Evolutionary conservation across 2,113 vertebrate species (phyloP).

Genomic region (Astatotilapia flaviijosephi): DNA sequence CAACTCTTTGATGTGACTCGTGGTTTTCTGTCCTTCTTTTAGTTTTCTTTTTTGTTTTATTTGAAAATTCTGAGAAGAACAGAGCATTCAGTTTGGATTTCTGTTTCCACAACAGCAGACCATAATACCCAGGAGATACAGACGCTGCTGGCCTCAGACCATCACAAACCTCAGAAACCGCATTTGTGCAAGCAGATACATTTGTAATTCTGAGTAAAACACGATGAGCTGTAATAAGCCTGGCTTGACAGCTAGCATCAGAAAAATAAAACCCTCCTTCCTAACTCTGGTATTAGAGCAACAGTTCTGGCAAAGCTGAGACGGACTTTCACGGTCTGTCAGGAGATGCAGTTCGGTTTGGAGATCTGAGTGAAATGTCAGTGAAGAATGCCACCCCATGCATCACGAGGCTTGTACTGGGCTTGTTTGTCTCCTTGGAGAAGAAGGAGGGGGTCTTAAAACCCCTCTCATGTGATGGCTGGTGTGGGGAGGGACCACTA

Average conservation of each 20-base stretch:
- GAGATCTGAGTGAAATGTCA: not conserved
- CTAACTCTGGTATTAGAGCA: not conserved
- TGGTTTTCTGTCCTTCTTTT: not conserved
- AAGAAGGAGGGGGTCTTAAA: not conserved
- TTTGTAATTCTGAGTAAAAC: not conserved
- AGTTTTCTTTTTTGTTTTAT: not conserved
- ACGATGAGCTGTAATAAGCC: not conserved
- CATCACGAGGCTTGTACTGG: not conserved
- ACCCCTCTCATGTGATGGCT: constrained; percentile 19
- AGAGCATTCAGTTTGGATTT: not conserved
- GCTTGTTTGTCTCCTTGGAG: constrained; percentile 29
- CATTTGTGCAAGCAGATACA: not conserved
- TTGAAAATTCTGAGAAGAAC: not conserved
- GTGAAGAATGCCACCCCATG: constrained; percentile 10
- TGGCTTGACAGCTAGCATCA: not conserved
- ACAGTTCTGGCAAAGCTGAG: not conserved
- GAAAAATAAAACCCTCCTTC: not conserved
- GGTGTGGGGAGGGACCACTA: constrained; percentile 43
- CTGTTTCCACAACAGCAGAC: constrained; percentile 1
- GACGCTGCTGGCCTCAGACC: not conserved
- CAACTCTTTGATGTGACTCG: not conserved
- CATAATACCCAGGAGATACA: not conserved
- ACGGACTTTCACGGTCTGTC: not conserved
- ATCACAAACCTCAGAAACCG: not conserved
- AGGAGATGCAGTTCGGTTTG: not conserved